Percentiles rank a stretch among this genome's conserved stretches.
Conservation (phyloP, 2,888 invertebrate genomes). For the Cataglyphis livida region DNA sequence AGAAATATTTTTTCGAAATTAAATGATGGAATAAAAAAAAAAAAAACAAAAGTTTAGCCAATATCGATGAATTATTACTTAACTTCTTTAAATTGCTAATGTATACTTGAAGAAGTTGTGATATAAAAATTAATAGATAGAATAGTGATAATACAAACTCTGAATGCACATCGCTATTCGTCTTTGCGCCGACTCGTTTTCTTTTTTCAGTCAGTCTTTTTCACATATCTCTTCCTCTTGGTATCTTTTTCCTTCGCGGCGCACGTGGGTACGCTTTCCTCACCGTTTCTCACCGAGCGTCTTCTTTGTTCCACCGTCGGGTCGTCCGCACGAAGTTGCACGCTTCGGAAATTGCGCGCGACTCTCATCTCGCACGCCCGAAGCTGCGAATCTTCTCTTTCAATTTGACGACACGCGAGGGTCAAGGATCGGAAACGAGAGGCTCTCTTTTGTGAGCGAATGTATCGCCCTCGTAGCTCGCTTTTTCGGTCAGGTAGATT, state of each 20-base stretch:
- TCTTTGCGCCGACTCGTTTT: slow-evolving; percentile 29
- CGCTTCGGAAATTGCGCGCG: slow-evolving; percentile 54
- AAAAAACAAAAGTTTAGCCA: background rate
- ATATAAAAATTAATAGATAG: background rate
- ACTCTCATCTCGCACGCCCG: slow-evolving; percentile 48
- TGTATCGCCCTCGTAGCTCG: slow-evolving; percentile 59
- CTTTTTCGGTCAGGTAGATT: slow-evolving; percentile 30
- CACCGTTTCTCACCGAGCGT: slow-evolving; percentile 61
- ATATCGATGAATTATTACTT: background rate
- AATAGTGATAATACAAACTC: background rate
- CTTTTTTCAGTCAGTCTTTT: slow-evolving; percentile 40
- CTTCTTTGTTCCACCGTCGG: slow-evolving; percentile 63
- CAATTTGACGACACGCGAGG: slow-evolving; percentile 63
- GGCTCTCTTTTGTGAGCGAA: slow-evolving; percentile 49
- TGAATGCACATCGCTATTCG: background rate
- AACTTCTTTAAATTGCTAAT: background rate
- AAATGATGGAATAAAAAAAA: background rate
- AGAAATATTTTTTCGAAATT: background rate
- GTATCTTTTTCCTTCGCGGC: slow-evolving; percentile 26
- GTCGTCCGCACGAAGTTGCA: slow-evolving; percentile 44
- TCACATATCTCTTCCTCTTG: slow-evolving; percentile 51
- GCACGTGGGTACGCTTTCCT: slow-evolving; percentile 53
- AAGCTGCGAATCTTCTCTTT: slow-evolving; percentile 37
- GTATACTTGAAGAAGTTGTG: background rate
- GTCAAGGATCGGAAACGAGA: slow-evolving; percentile 71